These are phyloP conservation scores for Dallia pectoralis DNA, from an alignment of 2,797 vertebrate genomes.

Conservation along the genomic window DNA sequence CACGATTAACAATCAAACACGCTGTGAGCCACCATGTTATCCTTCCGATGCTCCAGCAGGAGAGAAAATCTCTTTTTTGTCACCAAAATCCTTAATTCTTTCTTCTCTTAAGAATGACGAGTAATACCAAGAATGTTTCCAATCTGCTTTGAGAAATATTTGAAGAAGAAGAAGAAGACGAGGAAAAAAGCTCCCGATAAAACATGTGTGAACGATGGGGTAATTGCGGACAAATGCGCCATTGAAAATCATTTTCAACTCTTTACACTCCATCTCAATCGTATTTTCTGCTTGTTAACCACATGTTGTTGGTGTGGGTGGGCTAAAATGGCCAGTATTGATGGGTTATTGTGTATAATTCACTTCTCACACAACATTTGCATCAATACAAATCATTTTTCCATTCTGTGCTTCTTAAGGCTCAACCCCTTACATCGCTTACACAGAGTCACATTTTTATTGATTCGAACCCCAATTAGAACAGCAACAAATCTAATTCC, in stretches of 20 bases:
- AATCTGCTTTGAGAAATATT: constrained; percentile 91
- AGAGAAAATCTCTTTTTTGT: constrained; percentile 86
- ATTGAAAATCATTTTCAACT: constrained; percentile 99
- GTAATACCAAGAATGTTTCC: constrained; percentile 78
- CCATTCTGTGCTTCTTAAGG: constrained; percentile 85
- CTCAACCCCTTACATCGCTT: constrained; percentile 75
- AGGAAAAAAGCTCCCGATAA: constrained; percentile 89
- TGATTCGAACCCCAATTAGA: constrained; percentile 46
- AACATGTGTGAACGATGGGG: constrained; percentile 97
- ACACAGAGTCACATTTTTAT: constrained; percentile 75
- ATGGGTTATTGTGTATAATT: constrained; percentile 97
- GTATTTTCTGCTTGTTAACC: constrained; percentile 99
- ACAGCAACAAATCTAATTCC: constrained; percentile 34
- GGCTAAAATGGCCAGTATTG: constrained; percentile 95
- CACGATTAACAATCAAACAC: constrained; percentile 83
- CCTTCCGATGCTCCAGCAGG: constrained; percentile 77
- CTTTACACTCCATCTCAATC: constrained; percentile 99
- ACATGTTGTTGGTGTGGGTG: constrained; percentile 98
- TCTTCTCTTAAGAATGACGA: constrained; percentile 75
- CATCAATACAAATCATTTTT: constrained; percentile 86
- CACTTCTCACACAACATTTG: constrained; percentile 91
- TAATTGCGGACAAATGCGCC: constrained; percentile 99
- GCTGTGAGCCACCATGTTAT: constrained; percentile 77
- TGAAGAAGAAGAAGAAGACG: too few relatives aligned
- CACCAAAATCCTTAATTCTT: constrained; percentile 85